These are phyloP conservation scores for Lipophrys pholis DNA, from an alignment of 2,113 vertebrate genomes.

Conservation along the genomic window DNA sequence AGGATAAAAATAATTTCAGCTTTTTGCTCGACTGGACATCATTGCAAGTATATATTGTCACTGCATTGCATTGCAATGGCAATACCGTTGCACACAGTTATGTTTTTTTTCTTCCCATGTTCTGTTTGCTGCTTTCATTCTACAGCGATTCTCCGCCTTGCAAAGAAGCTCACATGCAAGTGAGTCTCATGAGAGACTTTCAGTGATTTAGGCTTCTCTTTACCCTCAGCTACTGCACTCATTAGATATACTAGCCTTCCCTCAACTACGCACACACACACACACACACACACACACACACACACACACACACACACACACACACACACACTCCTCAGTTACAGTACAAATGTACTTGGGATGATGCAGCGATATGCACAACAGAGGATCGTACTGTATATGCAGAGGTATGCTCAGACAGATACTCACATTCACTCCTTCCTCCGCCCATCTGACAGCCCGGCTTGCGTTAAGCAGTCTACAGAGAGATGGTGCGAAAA, in stretches of 20 bases:
- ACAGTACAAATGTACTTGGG: not conserved
- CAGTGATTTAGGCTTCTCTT: slow-evolving; percentile 3
- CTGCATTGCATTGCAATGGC: too few relatives aligned
- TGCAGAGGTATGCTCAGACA: not conserved
- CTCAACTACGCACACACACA: not conserved
- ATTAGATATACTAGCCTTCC: slow-evolving; percentile 35
- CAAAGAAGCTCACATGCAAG: not conserved
- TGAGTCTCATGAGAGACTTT: slow-evolving; percentile 26
- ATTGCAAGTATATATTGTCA: too few relatives aligned
- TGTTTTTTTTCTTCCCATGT: too few relatives aligned
- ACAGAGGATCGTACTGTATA: not conserved
- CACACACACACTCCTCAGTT: not conserved
- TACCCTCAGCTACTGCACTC: slow-evolving; percentile 23
- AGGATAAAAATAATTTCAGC: too few relatives aligned
- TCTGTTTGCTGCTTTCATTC: not conserved
- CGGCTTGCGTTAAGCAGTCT: slow-evolving; percentile 43
- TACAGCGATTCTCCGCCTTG: not conserved
- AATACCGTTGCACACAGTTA: too few relatives aligned
- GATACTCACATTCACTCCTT: not conserved
- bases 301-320: not conserved
- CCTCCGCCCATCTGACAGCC: slow-evolving; percentile 43
- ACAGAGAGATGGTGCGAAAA: slow-evolving; percentile 53
- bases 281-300: not conserved
- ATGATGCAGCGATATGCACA: not conserved
- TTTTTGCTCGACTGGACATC: too few relatives aligned